phyloP scores from a whole-genome alignment of 2,797 vertebrate species.

The Anguilla obscura region DNA sequence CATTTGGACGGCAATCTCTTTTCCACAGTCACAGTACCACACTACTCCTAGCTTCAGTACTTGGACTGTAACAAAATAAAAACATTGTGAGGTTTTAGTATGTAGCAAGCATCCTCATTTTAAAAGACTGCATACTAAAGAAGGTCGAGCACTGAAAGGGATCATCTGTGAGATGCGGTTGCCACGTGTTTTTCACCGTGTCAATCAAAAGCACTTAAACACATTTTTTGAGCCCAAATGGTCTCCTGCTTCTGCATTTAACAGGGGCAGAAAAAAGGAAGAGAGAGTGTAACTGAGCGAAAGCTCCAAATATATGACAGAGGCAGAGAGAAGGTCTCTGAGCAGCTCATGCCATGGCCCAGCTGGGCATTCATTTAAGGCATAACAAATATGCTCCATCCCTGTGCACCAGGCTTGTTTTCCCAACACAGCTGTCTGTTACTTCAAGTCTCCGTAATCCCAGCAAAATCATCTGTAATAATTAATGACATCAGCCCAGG shows the following conservation, averaged over 20 bases:
- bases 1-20: not conserved
- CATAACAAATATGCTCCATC: slow-evolving; percentile 35
- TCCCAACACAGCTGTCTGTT: slow-evolving; percentile 31
- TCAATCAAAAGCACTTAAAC: not conserved
- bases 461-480: slow-evolving; percentile 30
- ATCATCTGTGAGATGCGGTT: not conserved
- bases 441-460: slow-evolving; percentile 32
- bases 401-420: slow-evolving; percentile 14
- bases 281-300: not conserved
- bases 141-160: not conserved
- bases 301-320: slow-evolving; percentile 8
- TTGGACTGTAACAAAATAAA: not conserved
- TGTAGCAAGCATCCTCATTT: not conserved
- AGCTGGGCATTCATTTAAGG: slow-evolving; percentile 36
- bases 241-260: not conserved
- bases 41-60: not conserved
- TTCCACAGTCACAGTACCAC: not conserved
- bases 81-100: not conserved
- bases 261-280: not conserved
- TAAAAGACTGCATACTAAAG: not conserved
- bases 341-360: slow-evolving; percentile 27
- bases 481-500: slow-evolving; percentile 17
- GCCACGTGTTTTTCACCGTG: not conserved
- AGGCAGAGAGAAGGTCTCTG: slow-evolving; percentile 21
- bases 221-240: not conserved